Evolutionary conservation across 64 coral and sea anemone species (phyloP), one percentile per base, ranked within the genome.

Genomic region (Actinia tenebrosa): DNA sequence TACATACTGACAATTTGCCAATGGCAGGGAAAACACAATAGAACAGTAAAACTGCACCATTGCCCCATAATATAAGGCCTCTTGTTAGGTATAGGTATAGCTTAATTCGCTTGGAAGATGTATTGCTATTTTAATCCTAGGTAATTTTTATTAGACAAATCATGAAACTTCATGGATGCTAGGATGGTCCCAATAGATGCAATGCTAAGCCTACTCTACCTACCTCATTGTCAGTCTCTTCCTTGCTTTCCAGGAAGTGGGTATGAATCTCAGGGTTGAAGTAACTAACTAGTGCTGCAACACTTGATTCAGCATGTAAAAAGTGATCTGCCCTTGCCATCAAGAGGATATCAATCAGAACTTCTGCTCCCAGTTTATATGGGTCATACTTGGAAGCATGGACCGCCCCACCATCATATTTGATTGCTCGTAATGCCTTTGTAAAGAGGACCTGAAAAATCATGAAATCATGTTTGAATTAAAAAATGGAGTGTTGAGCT

Each of bases 261-360:
- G 79, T 53, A n/a, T 45, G 83, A 66, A 94, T 83, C 44, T 87
- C 78, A 55, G 92, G 92, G 64, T 94, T 94, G 78, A 94, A 94
- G 27, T 94, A 94, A 17, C 18, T 71, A 45, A 87, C 92, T 43
- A 94, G 77, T n/a, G 92, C 54, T 42, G 92, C 78, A 62, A 94
- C 92, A 60, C 92, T 90, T 55, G 92, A 94, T 62, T 94, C 92
- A 25, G 77, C 77, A 52, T 94, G 92, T 87, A 94, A 77, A 77
- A 94, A 94, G 22, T 87, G 84, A 72, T 87, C 53, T 37, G 88
- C 86, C 79, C 82, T 94, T 20, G 92, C 77, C 79, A 94, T 54
- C 53, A 94, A 45, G 8, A 94, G 80, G 81, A 94, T 89, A 43
- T 94, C 92, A 37, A 94, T 52, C 42, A 94, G 75, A 22, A 94